Evolutionary conservation across 2,797 vertebrate genomes (phyloP), one percentile per base, ranked within the genome.

Genomic region (Taenioides sp.): DNA sequence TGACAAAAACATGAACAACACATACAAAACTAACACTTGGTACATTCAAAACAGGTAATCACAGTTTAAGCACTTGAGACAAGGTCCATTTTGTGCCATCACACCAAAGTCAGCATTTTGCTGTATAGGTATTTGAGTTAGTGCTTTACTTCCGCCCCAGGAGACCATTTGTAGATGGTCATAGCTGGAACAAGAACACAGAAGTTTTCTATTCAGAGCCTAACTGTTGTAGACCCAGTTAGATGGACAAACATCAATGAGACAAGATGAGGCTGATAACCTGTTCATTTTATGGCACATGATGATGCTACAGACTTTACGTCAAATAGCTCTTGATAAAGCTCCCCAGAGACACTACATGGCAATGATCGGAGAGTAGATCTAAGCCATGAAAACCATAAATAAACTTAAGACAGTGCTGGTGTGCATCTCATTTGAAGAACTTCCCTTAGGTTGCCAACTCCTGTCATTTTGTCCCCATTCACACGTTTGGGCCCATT

Each of bases 1-100:
- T 89, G 87, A 88, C 80, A 72, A 75, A 80, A 79, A 84, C 60
- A 71, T 71, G 17, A 81, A 83, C 73, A 73, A 91, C 93, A 92
- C 84, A 90, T 91, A 92, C 84, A 92, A 82, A 76, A 69, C 63
- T 9, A 71, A 80, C 74, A 83, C 74, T 79, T 80, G 54, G 76
- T 92, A 94, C 92, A 94, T 92, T 93, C 92, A 93, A 86, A 69
- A 90, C 71, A 77, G 87, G 87, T 92, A 86, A 81, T 92, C 91
- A 90, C 89, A 93, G 91, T 91, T 92, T 86, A 84, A 89, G 87
- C 84, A 87, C 85, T 89, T 85, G 50, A 90, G 84, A 90, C 74
- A 80, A 88, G 69, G 76, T 87, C 78, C 28, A 18, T 69, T 88
- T 91, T 91, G 89, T 92, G 87, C 89, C 63, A 28, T 88, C 83